A percentile compares a stretch with the other conserved stretches of the same genome.
Conservation (phyloP, 2,888 invertebrate species). For the Hyles lineata region DNA sequence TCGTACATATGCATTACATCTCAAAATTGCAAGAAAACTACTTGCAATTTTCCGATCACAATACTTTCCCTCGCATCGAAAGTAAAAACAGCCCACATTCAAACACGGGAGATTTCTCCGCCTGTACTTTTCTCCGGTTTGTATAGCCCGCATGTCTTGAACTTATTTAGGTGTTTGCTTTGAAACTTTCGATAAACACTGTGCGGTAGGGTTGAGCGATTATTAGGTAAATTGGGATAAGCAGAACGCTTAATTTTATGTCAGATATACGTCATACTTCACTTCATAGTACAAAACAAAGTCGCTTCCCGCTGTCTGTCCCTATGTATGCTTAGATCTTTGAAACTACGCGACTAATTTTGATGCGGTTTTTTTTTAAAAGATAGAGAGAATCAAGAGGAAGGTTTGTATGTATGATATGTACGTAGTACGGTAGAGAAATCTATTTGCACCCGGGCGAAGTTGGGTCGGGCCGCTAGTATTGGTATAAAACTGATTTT, state of each 20-base stretch:
- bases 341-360: too few relatives aligned
- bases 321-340: too few relatives aligned
- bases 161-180: conserved; percentile 8
- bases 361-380: too few relatives aligned
- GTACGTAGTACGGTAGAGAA: too few relatives aligned
- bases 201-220: background rate
- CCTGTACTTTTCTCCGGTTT: conserved; percentile 5
- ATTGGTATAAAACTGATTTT: too few relatives aligned
- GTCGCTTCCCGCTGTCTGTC: too few relatives aligned
- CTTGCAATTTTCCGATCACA: conserved; percentile 4
- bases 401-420: too few relatives aligned
- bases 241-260: background rate
- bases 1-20: background rate
- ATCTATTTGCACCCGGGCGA: too few relatives aligned
- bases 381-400: too few relatives aligned
- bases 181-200: background rate
- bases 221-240: background rate
- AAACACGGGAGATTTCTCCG: background rate
- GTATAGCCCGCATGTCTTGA: conserved; percentile 16
- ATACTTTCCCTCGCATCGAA: conserved; percentile 11
- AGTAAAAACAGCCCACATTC: conserved; percentile 11
- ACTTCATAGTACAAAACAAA: too few relatives aligned
- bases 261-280: too few relatives aligned
- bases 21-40: background rate
- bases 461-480: too few relatives aligned